Percentiles rank a stretch among this genome's conserved stretches.
phyloP scores from a whole-genome alignment of 1,140 invertebrate species.

The Chionoecetes opilio region DNA sequence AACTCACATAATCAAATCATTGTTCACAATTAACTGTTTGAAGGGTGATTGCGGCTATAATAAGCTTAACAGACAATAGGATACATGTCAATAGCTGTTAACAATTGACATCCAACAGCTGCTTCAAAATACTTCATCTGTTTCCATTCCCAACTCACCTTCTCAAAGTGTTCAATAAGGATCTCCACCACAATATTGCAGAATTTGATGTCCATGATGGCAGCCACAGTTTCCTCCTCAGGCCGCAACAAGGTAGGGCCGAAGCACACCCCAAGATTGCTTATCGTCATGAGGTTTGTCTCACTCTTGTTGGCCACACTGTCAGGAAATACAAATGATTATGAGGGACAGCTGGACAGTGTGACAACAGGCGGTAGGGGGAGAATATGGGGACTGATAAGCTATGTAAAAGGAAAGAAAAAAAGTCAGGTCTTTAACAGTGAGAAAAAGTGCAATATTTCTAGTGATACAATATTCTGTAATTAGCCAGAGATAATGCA shows the following conservation, averaged over 20 bases:
- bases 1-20: too few relatives aligned
- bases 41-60: too few relatives aligned
- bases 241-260: slow-evolving; percentile 97
- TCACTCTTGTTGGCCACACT: slow-evolving; percentile 93
- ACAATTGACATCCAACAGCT: background rate
- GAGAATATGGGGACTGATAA: too few relatives aligned
- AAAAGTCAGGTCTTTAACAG: too few relatives aligned
- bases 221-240: slow-evolving; percentile 97
- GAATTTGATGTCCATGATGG: slow-evolving; percentile 99
- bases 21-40: too few relatives aligned
- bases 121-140: background rate
- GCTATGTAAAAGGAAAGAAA: too few relatives aligned
- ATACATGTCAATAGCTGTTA: too few relatives aligned
- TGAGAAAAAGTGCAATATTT: too few relatives aligned
- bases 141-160: slow-evolving; percentile 85
- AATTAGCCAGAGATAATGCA: too few relatives aligned
- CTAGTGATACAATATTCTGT: too few relatives aligned
- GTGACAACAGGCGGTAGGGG: background rate
- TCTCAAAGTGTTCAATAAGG: slow-evolving; percentile 95
- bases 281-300: slow-evolving; percentile 98
- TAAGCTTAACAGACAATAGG: too few relatives aligned
- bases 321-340: slow-evolving; percentile 81
- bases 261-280: slow-evolving; percentile 99
- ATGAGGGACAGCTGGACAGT: background rate
- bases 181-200: slow-evolving; percentile 99